Conservation (phyloP, 2,797 vertebrate genomes). For the Gephyroberyx darwinii region DNA sequence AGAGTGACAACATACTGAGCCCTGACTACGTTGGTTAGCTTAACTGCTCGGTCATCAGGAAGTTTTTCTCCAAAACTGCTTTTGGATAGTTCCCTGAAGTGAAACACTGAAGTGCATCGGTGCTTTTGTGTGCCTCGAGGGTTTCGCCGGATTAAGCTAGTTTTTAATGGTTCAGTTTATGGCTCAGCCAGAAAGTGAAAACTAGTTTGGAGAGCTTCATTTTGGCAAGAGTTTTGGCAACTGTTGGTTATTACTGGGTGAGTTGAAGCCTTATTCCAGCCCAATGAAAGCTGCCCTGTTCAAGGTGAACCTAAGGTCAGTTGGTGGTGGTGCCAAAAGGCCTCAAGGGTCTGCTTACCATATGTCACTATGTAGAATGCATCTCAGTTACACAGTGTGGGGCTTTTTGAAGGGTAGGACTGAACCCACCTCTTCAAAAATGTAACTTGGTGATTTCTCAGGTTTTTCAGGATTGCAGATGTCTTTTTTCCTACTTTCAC, state of each 20-base stretch:
- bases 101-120: too few species aligned
- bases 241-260: not conserved
- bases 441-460: too few species aligned
- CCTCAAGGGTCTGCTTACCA: not conserved
- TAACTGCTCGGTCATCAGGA: too few species aligned
- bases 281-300: not conserved
- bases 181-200: not conserved
- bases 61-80: too few species aligned
- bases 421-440: not conserved
- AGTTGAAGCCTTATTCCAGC: not conserved
- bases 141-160: too few species aligned
- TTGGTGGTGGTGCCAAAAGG: not conserved
- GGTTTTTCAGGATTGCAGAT: too few species aligned
- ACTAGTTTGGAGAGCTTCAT: not conserved
- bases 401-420: not conserved
- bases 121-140: too few species aligned
- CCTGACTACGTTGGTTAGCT: too few species aligned
- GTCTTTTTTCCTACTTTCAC: not conserved
- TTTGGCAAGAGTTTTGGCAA: not conserved
- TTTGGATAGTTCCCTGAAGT: too few species aligned
- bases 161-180: not conserved
- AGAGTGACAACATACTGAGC: too few species aligned
- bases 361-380: not conserved
- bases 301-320: constrained; percentile 3
- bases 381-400: not conserved